Base-by-base conservation (phyloP, 2,113 vertebrate genomes). In the Pachyramphus minor region DNA sequence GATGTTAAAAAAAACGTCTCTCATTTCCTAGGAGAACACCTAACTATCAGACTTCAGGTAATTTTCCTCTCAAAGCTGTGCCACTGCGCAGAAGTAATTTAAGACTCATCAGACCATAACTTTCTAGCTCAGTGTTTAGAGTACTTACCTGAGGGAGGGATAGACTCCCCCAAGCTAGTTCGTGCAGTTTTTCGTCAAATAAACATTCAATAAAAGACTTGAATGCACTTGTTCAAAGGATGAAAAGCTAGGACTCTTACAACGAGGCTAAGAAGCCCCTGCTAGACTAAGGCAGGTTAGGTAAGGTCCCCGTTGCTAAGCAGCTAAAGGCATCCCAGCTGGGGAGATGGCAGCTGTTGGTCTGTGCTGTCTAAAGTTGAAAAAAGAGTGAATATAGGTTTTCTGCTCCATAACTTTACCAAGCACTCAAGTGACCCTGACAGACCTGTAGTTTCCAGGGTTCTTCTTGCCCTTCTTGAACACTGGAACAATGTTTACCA, bases 31-130 rank as follows among this genome's bases (percentile, higher is more conserved):
- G 24, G 41, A 66, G 59, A 90, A 42, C 67, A 74, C 14, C 55
- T 77, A 74, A 89, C 7, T 12, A 96, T 96, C 90, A 89, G 20
- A 64, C 59, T 92, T 84, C 42, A 55, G 76, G 87, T 49, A 2
- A 53, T 89, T 90, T 90, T 90, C 50, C 22, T 89, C 73, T 89
- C 59, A 89, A 92, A 94, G 77, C 6, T 94, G 45, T 84, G 42
- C 24, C 64, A 31, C 42, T 73, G 35, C 72, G 80, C 72, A 94
- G 87, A 89, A 92, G 86, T 84, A 86, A 87, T 87, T 89, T 77
- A 92, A 84, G 55, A 55, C 42, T 94, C 64, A 89, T 87, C 60
- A 90, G 80, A 81, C 68, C n/a, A 31, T 63, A 86, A 53, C 68
- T 84, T 94, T 81, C 68, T 84, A 87, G 55, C 76, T 80, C 68